Base-by-base conservation (phyloP, 2,113 vertebrate species). In the Perognathus longimembris region DNA sequence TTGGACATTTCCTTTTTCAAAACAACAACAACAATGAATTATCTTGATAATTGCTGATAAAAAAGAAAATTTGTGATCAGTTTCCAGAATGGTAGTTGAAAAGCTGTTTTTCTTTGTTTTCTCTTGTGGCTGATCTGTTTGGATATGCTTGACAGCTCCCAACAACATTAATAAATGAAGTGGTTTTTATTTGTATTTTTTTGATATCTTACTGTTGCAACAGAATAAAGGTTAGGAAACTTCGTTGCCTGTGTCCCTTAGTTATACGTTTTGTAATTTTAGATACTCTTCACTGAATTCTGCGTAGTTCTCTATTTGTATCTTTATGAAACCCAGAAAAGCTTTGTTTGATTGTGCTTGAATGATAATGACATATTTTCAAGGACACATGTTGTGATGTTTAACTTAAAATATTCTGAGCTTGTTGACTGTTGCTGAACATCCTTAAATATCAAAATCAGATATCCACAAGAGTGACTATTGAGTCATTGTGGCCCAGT, bases 351-450 rank as follows among this genome's bases (percentile, higher is more conserved):
- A 45, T 66, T 57, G 1, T 88, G 45, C 10, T 83, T 75, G 40
- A 36, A 21, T 84, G 40, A 9, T 88, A 74, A 20, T 81, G 42
- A 67, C 50, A 83, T 28, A 91, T 81, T 94, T 94, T 91, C 81
- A 81, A 94, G 59, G 42, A 89, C 63, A 20, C 85, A 85, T 71
- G 90, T 96, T 91, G 8, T 73, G 38, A 40, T 71, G 57, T 85
- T 73, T 86, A 90, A 57, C 38, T 80, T 81, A 87, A 79, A 92
- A 66, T 92, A 30, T 80, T 87, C 20, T 40, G 91, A 40, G 30
- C 73, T 91, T 94, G 9, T 88, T 95, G 59, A 73, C 38, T 36
- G 32, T 45, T 80, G 18, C 59, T 90, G 67, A 94, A 89, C n/a
- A 85, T 15, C 30, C 59, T 88, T 83, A 88, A 90, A 71, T 85